These are phyloP conservation scores for Capromys pilorides DNA, from an alignment of 2,797 vertebrate species.

Conservation along the genomic window DNA sequence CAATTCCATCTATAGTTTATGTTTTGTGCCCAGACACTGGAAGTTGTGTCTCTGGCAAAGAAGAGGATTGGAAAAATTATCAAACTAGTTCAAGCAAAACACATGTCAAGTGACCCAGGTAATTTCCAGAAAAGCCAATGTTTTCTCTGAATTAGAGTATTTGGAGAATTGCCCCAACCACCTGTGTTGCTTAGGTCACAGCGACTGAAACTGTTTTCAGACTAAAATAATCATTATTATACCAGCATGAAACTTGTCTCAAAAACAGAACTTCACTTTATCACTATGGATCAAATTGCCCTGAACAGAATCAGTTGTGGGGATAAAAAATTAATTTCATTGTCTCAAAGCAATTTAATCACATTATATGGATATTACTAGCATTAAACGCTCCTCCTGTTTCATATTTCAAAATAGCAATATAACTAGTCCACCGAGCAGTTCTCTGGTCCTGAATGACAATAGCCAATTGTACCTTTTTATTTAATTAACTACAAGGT, in stretches of 20 bases:
- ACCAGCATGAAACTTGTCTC: not conserved
- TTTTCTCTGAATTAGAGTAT: slow-evolving; percentile 67
- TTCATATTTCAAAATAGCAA: slow-evolving; percentile 53
- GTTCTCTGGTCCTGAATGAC: not conserved
- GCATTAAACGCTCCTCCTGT: not conserved
- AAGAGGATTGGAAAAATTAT: slow-evolving; percentile 46
- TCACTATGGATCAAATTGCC: slow-evolving; percentile 56
- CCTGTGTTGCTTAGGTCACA: slow-evolving; percentile 59
- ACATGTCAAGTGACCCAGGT: slow-evolving; percentile 68
- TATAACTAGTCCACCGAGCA: slow-evolving; percentile 41
- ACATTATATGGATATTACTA: slow-evolving; percentile 40
- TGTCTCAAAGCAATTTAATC: slow-evolving; percentile 62
- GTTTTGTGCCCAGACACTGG: slow-evolving; percentile 41
- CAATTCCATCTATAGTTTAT: slow-evolving; percentile 5
- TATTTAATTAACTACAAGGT: slow-evolving; percentile 16
- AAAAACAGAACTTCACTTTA: slow-evolving; percentile 50
- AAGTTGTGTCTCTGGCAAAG: slow-evolving; percentile 51
- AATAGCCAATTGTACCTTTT: slow-evolving; percentile 32
- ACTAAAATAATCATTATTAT: slow-evolving; percentile 55
- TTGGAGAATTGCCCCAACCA: slow-evolving; percentile 62
- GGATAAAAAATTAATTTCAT: slow-evolving; percentile 59
- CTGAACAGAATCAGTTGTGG: slow-evolving; percentile 55
- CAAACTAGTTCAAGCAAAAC: slow-evolving; percentile 66
- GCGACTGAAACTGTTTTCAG: slow-evolving; percentile 60
- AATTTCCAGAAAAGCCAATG: slow-evolving; percentile 65